Evolutionary conservation across 2,888 invertebrate species (phyloP).

Genomic region (Papilio demoleus): DNA sequence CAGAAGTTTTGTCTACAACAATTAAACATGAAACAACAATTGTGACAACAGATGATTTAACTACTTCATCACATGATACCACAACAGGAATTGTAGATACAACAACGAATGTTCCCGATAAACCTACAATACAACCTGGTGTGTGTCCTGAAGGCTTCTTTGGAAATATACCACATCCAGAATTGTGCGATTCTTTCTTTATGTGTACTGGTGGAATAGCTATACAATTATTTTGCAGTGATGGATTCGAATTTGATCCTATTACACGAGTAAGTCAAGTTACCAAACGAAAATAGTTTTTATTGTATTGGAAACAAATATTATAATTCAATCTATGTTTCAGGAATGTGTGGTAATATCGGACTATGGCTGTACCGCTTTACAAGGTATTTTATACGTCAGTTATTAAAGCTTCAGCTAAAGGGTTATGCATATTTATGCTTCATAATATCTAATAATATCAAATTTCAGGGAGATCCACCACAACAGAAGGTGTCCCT

Average conservation of each 20-base stretch:
- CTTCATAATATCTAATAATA: not conserved
- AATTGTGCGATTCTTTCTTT: conserved; percentile 50
- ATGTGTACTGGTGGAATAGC: conserved; percentile 50
- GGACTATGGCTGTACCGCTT: conserved; percentile 42
- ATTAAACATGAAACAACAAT: conserved; percentile 17
- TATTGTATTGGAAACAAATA: not conserved
- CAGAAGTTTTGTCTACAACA: conserved; percentile 1
- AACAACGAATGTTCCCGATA: conserved; percentile 35
- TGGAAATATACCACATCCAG: conserved; percentile 52
- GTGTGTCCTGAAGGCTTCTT: conserved; percentile 45
- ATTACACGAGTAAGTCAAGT: conserved; percentile 39
- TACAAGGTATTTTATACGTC: conserved; percentile 14
- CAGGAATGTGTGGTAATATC: conserved; percentile 43
- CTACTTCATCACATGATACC: conserved; percentile 31
- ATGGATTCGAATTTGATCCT: conserved; percentile 50
- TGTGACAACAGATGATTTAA: conserved; percentile 21
- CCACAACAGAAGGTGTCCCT: not conserved
- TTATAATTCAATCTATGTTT: conserved; percentile 11
- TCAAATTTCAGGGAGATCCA: conserved; percentile 8
- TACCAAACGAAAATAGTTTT: not conserved
- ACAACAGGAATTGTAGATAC: conserved; percentile 28
- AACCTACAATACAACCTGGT: conserved; percentile 1
- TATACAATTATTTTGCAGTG: conserved; percentile 49
- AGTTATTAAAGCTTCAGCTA: too few species aligned
- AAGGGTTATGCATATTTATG: too few species aligned